Percentiles rank a stretch among this genome's conserved stretches.
Evolutionary conservation across 2,797 vertebrate genomes (phyloP).

Genomic region (Choloepus didactylus): DNA sequence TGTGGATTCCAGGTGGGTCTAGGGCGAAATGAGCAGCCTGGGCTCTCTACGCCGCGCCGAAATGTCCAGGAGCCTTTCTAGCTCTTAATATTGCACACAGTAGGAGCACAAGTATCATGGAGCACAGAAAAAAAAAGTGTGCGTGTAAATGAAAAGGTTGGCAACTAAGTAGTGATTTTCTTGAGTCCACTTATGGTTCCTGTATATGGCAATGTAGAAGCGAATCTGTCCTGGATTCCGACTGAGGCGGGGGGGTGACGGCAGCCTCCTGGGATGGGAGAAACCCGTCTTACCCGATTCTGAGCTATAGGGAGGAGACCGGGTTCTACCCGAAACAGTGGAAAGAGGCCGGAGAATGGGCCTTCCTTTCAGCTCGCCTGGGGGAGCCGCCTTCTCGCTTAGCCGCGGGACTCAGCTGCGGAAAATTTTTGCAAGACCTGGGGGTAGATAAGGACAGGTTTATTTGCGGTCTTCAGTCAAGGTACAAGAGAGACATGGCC

Average conservation of each 20-base stretch:
- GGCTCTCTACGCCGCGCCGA: neutral
- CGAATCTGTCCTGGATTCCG: neutral
- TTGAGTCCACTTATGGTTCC: neutral
- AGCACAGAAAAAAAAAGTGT: neutral
- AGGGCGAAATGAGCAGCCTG: neutral
- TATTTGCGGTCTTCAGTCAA: neutral
- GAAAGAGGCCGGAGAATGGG: neutral
- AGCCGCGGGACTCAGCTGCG: neutral
- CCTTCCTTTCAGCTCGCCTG: neutral
- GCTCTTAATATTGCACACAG: neutral
- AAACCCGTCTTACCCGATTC: neutral
- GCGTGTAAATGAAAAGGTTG: too few relatives aligned
- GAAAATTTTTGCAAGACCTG: neutral
- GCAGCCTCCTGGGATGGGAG: neutral
- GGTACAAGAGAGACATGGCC: neutral
- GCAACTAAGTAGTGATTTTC: neutral
- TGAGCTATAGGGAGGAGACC: neutral
- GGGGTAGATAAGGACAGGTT: neutral
- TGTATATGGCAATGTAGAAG: neutral
- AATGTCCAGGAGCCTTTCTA: neutral
- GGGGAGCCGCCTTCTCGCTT: neutral
- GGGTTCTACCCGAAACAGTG: accelerated
- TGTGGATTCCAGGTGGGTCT: neutral
- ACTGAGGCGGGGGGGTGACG: neutral
- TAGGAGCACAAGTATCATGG: accelerated